A percentile compares a stretch with the other conserved stretches of the same genome.
Conservation (phyloP, 2,888 invertebrate species). For the Leptopilina myrica region DNA sequence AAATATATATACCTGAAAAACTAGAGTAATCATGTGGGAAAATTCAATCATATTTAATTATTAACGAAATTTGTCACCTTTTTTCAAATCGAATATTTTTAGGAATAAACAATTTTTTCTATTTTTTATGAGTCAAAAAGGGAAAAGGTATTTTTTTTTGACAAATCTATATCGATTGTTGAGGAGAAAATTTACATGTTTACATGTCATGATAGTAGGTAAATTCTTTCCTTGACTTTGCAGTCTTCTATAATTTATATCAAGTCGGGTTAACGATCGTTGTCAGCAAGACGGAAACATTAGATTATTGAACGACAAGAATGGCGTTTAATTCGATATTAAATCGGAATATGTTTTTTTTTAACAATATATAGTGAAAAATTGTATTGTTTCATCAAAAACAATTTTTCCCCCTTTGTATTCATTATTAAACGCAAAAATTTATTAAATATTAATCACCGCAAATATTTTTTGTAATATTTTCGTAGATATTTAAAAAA, state of each 20-base stretch:
- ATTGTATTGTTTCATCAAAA: not conserved
- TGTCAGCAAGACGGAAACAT: constrained; percentile 20
- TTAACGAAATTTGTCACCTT: not conserved
- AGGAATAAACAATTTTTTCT: too few relatives aligned
- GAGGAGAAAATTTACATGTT: not conserved
- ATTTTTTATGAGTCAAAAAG: too few relatives aligned
- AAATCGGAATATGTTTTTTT: not conserved
- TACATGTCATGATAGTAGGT: not conserved
- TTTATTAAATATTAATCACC: too few relatives aligned
- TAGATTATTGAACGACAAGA: constrained; percentile 9
- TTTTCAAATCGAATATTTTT: too few relatives aligned
- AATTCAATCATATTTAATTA: not conserved
- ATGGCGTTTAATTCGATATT: not conserved
- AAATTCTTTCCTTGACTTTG: constrained; percentile 17
- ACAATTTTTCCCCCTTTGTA: not conserved
- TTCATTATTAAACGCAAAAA: too few relatives aligned
- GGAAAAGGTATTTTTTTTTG: too few relatives aligned
- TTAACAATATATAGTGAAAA: not conserved
- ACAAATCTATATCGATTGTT: too few relatives aligned
- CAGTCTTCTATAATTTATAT: constrained; percentile 18
- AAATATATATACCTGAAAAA: not conserved
- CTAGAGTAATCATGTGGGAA: constrained; percentile 5
- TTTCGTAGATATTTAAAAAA: too few relatives aligned
- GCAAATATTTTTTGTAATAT: too few relatives aligned
- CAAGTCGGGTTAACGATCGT: constrained; percentile 39